Evolutionary conservation across 2,113 vertebrate species (phyloP).

Genomic region (Brachirus orientalis): DNA sequence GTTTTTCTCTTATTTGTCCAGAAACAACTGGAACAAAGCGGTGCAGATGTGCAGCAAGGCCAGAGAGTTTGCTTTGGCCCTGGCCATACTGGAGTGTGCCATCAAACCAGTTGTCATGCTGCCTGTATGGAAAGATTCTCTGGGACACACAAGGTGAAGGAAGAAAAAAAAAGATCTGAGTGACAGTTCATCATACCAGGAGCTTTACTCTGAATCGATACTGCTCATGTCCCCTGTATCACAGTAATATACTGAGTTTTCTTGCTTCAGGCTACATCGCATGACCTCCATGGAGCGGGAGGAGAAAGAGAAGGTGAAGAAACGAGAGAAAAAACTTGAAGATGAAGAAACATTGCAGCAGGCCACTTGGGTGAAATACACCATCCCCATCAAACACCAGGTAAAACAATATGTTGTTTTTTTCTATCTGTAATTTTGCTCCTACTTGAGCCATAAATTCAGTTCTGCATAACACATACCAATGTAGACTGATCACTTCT

Average conservation of each 20-base stretch:
- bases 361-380: slow-evolving; percentile 97
- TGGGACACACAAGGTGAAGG: slow-evolving; percentile 96
- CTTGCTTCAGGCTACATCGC: slow-evolving; percentile 85
- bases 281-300: slow-evolving; percentile 97
- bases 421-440: neutral
- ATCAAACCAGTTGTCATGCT: slow-evolving; percentile 98
- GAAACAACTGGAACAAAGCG: slow-evolving; percentile 98
- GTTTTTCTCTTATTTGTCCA: slow-evolving; percentile 46
- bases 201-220: no score
- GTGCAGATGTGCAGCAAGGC: slow-evolving; percentile 99
- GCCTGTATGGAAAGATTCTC: slow-evolving; percentile 94
- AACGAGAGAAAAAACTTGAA: slow-evolving; percentile 94
- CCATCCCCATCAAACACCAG: slow-evolving; percentile 96
- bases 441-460: no score
- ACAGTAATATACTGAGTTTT: neutral
- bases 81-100: slow-evolving; percentile 97
- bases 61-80: slow-evolving; percentile 94
- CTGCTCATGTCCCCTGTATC: neutral
- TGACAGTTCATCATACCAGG: neutral
- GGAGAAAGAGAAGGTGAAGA: slow-evolving; percentile 96
- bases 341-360: slow-evolving; percentile 96
- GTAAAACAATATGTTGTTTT: slow-evolving; percentile 64
- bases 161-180: no score
- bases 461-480: no score
- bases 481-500: no score